Evolutionary conservation across 2,888 invertebrate species (phyloP), one percentile per base, ranked within the genome.

Genomic region (Esperia sulphurella): DNA sequence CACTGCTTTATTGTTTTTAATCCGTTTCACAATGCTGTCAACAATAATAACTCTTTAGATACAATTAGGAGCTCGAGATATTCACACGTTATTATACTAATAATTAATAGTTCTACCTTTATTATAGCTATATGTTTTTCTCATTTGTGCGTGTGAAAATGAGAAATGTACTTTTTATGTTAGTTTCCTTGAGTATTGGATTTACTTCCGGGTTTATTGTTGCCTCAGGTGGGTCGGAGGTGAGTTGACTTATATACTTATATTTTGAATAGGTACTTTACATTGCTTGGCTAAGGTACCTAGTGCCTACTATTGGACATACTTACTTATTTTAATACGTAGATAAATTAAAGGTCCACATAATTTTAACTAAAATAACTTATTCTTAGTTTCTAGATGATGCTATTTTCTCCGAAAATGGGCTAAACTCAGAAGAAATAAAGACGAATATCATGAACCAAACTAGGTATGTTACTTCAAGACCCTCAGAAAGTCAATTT

Each of bases 141-240:
- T 35, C n/a, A 35, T 35, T 39, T 39, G 39, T 39, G 14, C 39
- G 7, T 8, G 46, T 63, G 59, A 56, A 70, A 72, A 83, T 83
- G 82, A 76, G 65, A 68, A 75, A 68, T 65, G 61, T 53, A 55
- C 61, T 68, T 64, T 59, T 68, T 70, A 61, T 71, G 69, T 67
- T 75, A 71, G 65, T 81, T 70, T 56, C 61, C 55, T 63, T 76
- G 59, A 69, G 63, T 74, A 35, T n/a, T 35, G 67, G 66, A 63
- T 55, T 71, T 54, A 59, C 58, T 68, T 67, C 57, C 53, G 80
- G 72, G 75, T 68, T 71, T 71, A 66, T 70, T 59, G 60, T 72
- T 63, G 68, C 75, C 59, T 48, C 63, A 53, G 63, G 68, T 58
- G 50, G 55, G 57, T 43, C 60, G 45, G 59, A 77, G 74, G 83